phyloP scores from a whole-genome alignment of 2,888 invertebrate species.

The Eilema caniola region DNA sequence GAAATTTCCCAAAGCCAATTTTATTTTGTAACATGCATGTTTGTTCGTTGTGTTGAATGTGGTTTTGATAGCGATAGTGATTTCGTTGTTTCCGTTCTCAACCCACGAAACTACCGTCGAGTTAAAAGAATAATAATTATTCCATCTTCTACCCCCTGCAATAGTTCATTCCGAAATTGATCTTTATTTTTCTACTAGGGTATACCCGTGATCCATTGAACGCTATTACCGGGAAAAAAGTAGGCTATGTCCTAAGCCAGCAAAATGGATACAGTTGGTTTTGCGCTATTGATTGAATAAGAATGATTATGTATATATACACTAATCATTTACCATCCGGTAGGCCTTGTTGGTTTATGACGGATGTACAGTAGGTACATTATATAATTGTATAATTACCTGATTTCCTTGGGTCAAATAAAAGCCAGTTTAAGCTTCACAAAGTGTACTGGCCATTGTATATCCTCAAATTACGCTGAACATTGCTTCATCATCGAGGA shows the following conservation, averaged over 20 bases:
- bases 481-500: neutral
- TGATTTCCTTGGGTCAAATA: neutral
- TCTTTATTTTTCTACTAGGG: neutral
- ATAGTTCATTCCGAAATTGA: too few relatives aligned
- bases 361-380: too few relatives aligned
- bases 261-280: too few relatives aligned
- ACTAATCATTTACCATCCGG: too few relatives aligned
- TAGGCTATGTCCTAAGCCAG: neutral
- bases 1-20: constrained; percentile 6
- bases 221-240: too few relatives aligned
- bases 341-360: too few relatives aligned
- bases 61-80: neutral
- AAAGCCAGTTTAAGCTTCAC: neutral
- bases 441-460: neutral
- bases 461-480: neutral
- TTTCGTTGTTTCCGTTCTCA: neutral
- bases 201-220: too few relatives aligned
- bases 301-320: too few relatives aligned
- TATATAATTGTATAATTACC: neutral
- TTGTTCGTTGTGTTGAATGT: neutral
- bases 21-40: neutral
- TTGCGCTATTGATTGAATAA: too few relatives aligned
- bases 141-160: too few relatives aligned
- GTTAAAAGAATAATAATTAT: too few relatives aligned
- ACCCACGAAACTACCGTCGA: too few relatives aligned